Base-by-base conservation (phyloP, 2,888 invertebrate species). In the Xestia rhomboidea region DNA sequence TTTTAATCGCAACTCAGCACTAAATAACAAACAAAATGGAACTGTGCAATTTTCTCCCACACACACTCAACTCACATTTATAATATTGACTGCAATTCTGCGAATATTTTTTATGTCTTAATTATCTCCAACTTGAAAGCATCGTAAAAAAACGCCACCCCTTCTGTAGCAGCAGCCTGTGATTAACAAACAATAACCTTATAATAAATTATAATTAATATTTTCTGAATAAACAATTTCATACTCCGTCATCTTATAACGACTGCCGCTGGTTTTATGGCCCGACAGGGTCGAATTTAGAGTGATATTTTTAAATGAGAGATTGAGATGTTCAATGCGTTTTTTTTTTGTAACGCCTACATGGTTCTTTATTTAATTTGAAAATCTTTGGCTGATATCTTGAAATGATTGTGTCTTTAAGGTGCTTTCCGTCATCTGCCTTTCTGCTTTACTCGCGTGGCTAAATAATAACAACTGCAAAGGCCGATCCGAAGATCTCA, bases 171-270 rank as follows among this genome's bases (percentile, higher is more conserved):
- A 57, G 80, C 68, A 89, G 82, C 87, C 88, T 79, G 88, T 92
- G 89, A 93, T 93, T 90, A 93, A 91, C 90, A 93, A 93, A 93
- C 93, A 93, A 94, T 94, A 93, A 93, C 88, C 86, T 82, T 75
- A 88, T 81, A 87, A 90, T 93, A 93, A 93, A 92, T 91, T 90
- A 90, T 89, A 89, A 91, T 92, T 90, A 91, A 91, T 91, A 91
- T 91, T 91, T 88, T 89, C 82, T 89, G 88, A 84, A 91, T 89
- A 88, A 90, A 87, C 87, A 87, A 88, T 89, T 89, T 89, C 85
- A 87, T 89, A 79, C 63, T 78, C 68, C 69, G 80, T 81, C 63
- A 80, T 78, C 54, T 76, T 66, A 76, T 80, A 76, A 81, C 68
- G 71, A 63, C 74, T 81, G 81, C 71, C 71, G 57, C 46, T 30